Evolutionary conservation across 2,888 invertebrate species (phyloP), one percentile per base, ranked within the genome.

Genomic region (Oligia latruncula): DNA sequence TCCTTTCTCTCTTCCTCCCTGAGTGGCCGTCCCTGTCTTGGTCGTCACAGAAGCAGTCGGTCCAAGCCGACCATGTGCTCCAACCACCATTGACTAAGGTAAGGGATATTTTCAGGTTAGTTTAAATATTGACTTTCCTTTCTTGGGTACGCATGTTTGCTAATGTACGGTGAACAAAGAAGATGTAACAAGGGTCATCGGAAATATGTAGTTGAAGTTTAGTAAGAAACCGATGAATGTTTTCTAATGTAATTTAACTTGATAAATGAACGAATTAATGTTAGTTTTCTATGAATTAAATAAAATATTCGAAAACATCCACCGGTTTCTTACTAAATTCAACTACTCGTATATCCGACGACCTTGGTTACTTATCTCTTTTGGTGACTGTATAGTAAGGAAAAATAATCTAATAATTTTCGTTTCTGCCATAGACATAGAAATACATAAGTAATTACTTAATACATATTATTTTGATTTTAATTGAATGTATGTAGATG

Each of bases 1-100:
- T 97, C 80, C 99, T 97, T 71, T 98, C 98, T 80, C 99, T 97
- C 92, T 98, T 98, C 92, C 98, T 98, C n/a, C 98, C 98, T 1
- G 90, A 88, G 55, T 98, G 97, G 68, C 98, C 98, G 55, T 93
- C 92, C 66, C 98, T 97, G 23, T 96, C 98, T 71, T 84, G 85
- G 20, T 83, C 83, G 13, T 85, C 84, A 95, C 99, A 99, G 90
- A 98, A 97, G 95, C 99, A 99, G 85, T 99, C 98, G 15, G 97
- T 97, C 99, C 99, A 99, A 8, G 98, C 95, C 3, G 98, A 98
- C 99, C 99, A 99, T 15, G 98, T 96, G n/a, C 98, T 98, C 99
- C 99, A 99, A 76, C 98, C 99, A 60, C 99, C 99, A 93, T 99
- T 99, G 72, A 99, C 99, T 99, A 55, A 11, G 8, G 3, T 49